Evolutionary conservation across 1,140 invertebrate species (phyloP).

Genomic region (Zaprionus davidi): DNA sequence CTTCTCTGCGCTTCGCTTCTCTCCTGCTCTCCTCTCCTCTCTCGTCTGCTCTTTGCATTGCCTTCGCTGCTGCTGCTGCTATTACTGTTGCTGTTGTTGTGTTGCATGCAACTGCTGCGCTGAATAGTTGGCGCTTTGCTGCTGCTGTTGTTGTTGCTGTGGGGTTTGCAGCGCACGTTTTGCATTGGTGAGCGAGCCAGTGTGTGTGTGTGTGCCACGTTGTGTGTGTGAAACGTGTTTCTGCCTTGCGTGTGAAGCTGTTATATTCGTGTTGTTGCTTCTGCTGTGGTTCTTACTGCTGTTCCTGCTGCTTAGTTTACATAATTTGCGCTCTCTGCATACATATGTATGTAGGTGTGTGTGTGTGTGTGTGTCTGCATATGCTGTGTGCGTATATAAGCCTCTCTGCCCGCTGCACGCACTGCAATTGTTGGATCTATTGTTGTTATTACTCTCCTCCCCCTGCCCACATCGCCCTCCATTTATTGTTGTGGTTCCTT

Average conservation of each 20-base stretch:
- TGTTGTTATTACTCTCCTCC: constrained; percentile 25
- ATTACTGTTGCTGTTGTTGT: constrained; percentile 40
- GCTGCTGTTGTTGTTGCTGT: constrained; percentile 5
- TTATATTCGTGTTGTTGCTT: constrained; percentile 35
- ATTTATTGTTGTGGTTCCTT: constrained; percentile 22
- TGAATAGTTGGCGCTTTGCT: constrained; percentile 51
- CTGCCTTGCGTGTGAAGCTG: constrained; percentile 51
- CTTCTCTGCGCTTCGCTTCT: constrained; percentile 52
- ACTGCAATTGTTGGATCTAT: constrained; percentile 11
- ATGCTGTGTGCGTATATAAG: constrained; percentile 6
- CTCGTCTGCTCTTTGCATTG: constrained; percentile 54
- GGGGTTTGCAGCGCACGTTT: constrained; percentile 62
- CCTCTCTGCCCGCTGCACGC: constrained; percentile 30
- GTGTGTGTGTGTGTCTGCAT: constrained; percentile 10
- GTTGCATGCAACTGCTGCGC: constrained; percentile 59
- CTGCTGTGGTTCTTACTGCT: constrained; percentile 1
- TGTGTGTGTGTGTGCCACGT: constrained; percentile 7
- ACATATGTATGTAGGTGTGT: background rate
- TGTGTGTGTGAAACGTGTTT: constrained; percentile 64
- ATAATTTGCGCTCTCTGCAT: constrained; percentile 28
- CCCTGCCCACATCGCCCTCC: background rate
- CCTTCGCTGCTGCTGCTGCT: constrained; percentile 34
- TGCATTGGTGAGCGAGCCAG: constrained; percentile 63
- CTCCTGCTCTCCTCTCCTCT: constrained; percentile 37
- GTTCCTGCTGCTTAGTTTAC: constrained; percentile 44